Evolutionary conservation across 2,888 invertebrate genomes (phyloP).

Genomic region (Dryococelus australis): DNA sequence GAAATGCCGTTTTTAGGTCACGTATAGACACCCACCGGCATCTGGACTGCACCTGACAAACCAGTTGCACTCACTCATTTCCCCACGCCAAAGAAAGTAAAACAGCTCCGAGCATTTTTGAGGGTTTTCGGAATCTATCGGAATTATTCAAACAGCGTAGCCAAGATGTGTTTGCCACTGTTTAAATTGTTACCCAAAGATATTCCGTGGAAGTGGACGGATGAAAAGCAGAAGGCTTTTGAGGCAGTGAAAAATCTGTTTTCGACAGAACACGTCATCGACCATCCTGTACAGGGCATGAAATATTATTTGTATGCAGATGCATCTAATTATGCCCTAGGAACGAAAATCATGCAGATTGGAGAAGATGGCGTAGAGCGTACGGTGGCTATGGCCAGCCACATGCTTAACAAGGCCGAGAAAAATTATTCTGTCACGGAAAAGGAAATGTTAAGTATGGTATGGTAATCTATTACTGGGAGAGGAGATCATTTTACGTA

Average conservation of each 20-base stretch:
- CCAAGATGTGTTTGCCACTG: slow-evolving; percentile 6
- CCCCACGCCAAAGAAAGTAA: not conserved
- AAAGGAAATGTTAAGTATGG: not conserved
- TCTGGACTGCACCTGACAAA: not conserved
- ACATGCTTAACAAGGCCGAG: not conserved
- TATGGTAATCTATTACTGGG: not conserved
- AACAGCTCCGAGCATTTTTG: not conserved
- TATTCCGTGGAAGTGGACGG: slow-evolving; percentile 12
- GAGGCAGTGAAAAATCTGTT: not conserved
- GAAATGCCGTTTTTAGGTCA: not conserved
- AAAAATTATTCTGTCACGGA: not conserved
- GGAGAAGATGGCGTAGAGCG: not conserved
- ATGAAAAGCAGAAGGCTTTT: not conserved
- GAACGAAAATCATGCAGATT: not conserved
- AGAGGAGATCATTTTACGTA: not conserved
- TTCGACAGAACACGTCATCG: not conserved
- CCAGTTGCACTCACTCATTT: not conserved
- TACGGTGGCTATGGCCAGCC: not conserved
- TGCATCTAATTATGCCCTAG: not conserved
- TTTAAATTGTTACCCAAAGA: not conserved
- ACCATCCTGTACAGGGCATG: not conserved
- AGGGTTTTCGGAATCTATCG: not conserved
- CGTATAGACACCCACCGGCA: not conserved
- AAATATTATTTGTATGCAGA: not conserved
- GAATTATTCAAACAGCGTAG: not conserved